Percentiles rank a stretch among this genome's conserved stretches.
These are phyloP conservation scores for Struthio camelus DNA, from an alignment of 2,113 vertebrate genomes.

Conservation along the genomic window DNA sequence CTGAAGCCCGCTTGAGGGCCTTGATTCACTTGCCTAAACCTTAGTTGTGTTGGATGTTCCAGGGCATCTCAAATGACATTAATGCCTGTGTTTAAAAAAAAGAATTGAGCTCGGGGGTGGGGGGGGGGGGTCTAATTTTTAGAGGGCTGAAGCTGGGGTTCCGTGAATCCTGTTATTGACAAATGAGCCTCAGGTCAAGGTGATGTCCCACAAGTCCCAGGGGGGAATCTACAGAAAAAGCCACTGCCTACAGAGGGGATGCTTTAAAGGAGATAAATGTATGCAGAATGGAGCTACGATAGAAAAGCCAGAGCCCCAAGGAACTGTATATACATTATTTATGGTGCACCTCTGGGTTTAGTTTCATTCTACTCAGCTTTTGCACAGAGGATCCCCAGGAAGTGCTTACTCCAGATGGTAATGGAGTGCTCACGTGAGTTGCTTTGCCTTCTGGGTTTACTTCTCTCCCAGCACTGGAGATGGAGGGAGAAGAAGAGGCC, in stretches of 20 bases:
- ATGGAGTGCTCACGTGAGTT: background rate
- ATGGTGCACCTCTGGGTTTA: background rate
- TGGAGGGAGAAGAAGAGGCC: background rate
- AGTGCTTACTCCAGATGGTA: background rate
- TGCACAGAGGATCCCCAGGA: background rate
- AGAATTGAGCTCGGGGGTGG: background rate
- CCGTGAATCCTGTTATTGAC: constrained; percentile 19
- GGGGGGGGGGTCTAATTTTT: constrained; percentile 6
- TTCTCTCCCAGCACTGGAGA: too few species aligned
- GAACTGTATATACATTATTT: background rate
- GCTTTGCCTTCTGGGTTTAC: background rate
- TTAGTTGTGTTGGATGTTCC: background rate
- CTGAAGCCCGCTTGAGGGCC: background rate
- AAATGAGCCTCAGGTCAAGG: constrained; percentile 4
- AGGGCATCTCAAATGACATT: background rate
- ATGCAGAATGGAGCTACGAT: background rate
- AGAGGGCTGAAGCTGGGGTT: background rate
- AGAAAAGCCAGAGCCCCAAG: background rate
- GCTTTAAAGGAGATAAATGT: background rate
- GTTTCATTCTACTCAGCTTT: background rate
- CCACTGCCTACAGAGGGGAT: background rate
- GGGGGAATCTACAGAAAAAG: background rate
- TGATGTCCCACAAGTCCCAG: background rate
- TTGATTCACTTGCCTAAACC: background rate
- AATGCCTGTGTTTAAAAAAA: background rate